Conservation (phyloP, 2,888 invertebrate species). For the Desoria tigrina region DNA sequence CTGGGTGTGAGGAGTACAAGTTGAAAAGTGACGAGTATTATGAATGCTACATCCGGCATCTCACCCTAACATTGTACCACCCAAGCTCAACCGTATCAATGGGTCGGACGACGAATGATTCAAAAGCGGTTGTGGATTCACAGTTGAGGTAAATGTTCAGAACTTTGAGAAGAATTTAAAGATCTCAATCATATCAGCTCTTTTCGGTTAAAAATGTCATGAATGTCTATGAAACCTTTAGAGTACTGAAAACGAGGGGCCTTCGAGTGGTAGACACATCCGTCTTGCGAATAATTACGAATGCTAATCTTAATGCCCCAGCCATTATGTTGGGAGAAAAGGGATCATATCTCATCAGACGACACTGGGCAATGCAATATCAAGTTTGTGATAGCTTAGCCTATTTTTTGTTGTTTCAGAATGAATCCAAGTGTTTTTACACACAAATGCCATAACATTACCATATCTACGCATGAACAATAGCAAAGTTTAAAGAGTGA, state of each 20-base stretch:
- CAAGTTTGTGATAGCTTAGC: slow-evolving; percentile 26
- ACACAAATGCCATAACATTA: slow-evolving; percentile 18
- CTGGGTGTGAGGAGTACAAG: slow-evolving; percentile 39
- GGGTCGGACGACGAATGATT: slow-evolving; percentile 35
- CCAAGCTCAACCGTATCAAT: slow-evolving; percentile 43
- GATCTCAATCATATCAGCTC: not conserved
- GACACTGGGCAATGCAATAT: slow-evolving; percentile 42
- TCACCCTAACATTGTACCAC: slow-evolving; percentile 44
- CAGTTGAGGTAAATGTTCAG: slow-evolving; percentile 33
- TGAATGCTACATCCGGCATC: slow-evolving; percentile 44
- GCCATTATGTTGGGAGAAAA: slow-evolving; percentile 43
- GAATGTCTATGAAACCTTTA: slow-evolving; percentile 2
- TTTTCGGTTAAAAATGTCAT: not conserved
- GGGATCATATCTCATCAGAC: slow-evolving; percentile 30
- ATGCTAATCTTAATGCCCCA: slow-evolving; percentile 46
- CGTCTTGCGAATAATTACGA: slow-evolving; percentile 38
- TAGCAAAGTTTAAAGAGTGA: no score
- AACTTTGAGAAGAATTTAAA: not conserved
- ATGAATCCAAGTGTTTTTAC: slow-evolving; percentile 38
- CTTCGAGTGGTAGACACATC: slow-evolving; percentile 41
- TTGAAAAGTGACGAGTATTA: slow-evolving; percentile 45
- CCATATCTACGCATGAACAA: no score
- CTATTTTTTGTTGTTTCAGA: slow-evolving; percentile 22
- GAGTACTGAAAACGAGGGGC: slow-evolving; percentile 38
- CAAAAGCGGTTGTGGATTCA: slow-evolving; percentile 43